A percentile compares a stretch with the other conserved stretches of the same genome.
Conservation (phyloP, 2,888 invertebrate species). For the Chrysolina haemoptera region DNA sequence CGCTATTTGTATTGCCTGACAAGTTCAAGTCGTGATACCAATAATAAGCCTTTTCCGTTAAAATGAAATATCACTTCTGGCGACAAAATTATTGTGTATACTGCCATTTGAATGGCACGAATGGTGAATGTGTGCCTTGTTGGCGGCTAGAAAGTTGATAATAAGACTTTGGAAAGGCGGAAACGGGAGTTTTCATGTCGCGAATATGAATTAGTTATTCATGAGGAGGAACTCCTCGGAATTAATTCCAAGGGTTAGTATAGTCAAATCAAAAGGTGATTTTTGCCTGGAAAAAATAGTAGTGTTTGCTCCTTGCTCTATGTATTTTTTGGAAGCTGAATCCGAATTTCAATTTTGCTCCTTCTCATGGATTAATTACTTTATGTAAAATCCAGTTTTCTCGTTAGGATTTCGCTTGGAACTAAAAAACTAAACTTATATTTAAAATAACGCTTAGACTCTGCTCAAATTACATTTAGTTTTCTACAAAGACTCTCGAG, state of each 20-base stretch:
- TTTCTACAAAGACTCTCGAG: conserved; percentile 41
- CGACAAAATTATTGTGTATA: conserved; percentile 30
- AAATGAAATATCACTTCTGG: conserved; percentile 44
- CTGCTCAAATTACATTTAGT: no score
- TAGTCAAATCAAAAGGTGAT: no score
- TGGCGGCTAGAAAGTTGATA: not conserved
- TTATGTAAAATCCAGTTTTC: no score
- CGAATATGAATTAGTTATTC: not conserved
- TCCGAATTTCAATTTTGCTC: no score
- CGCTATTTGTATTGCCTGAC: conserved; percentile 59
- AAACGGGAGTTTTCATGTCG: not conserved
- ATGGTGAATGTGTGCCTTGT: conserved; percentile 5
- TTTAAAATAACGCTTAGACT: no score
- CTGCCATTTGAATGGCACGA: conserved; percentile 16
- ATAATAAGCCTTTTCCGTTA: conserved; percentile 53
- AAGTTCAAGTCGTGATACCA: conserved; percentile 58
- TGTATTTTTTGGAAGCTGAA: no score
- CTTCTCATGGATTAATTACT: no score
- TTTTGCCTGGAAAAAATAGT: no score
- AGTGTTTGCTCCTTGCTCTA: no score
- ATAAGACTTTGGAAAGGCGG: not conserved
- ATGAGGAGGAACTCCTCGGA: not conserved
- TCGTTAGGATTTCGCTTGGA: no score
- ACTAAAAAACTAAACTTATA: no score
- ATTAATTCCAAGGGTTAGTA: no score